Conservation (phyloP, 2,113 vertebrate species). For the Astatotilapia flaviijosephi region DNA sequence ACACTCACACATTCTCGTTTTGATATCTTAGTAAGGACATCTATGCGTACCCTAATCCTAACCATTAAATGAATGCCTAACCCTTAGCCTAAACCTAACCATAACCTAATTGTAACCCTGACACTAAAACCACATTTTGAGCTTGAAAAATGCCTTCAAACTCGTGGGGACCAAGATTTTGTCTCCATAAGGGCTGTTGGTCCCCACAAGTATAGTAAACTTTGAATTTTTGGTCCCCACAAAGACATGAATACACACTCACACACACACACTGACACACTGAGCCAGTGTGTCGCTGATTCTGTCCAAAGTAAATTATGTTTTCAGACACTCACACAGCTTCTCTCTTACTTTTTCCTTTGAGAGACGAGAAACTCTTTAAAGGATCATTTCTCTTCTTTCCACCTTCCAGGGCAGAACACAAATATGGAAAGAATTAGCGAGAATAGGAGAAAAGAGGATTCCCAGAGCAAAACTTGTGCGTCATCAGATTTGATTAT, state of each 20-base stretch:
- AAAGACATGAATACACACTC: neutral
- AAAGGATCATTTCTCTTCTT: neutral
- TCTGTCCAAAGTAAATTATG: neutral
- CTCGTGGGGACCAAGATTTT: neutral
- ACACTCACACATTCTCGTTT: too few relatives aligned
- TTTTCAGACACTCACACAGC: neutral
- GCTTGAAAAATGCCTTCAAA: neutral
- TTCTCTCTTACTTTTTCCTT: neutral
- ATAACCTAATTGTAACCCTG: neutral
- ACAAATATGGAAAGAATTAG: slow-evolving; percentile 3
- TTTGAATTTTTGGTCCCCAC: neutral
- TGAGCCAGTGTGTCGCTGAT: neutral
- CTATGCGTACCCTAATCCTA: too few relatives aligned
- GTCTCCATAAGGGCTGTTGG: neutral
- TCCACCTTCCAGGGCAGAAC: neutral
- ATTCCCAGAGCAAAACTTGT: neutral
- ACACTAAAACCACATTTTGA: neutral
- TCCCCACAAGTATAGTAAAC: neutral
- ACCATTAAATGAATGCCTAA: neutral
- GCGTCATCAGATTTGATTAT: slow-evolving; percentile 32
- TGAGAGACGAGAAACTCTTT: neutral
- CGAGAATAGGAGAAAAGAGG: neutral
- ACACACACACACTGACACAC: neutral
- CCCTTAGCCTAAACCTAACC: neutral
- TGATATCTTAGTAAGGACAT: too few relatives aligned